A percentile compares a stretch with the other conserved stretches of the same genome.
Evolutionary conservation across 2,888 invertebrate species (phyloP).

Genomic region (Lasioglossum zephyrum): DNA sequence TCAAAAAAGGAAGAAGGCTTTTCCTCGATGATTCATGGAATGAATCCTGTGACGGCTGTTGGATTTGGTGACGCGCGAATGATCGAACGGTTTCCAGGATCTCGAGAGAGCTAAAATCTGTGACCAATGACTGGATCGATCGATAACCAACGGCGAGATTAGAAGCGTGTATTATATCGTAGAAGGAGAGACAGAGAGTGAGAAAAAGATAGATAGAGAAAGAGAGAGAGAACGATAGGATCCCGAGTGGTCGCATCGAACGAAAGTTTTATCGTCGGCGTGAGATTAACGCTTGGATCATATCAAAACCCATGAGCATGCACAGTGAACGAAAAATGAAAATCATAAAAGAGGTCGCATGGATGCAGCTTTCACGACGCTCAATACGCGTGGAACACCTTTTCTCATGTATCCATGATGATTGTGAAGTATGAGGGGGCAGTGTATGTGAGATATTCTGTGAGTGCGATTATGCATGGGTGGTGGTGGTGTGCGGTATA

Average conservation of each 20-base stretch:
- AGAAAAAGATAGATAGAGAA: not conserved
- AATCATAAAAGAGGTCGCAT: constrained; percentile 61
- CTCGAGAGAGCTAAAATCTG: constrained; percentile 49
- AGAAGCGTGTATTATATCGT: constrained; percentile 28
- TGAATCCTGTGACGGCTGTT: not conserved
- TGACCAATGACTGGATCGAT: constrained; percentile 51
- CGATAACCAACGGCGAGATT: constrained; percentile 32
- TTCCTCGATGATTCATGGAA: constrained; percentile 17
- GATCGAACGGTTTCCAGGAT: constrained; percentile 26
- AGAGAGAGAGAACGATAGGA: constrained; percentile 17
- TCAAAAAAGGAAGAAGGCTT: not conserved
- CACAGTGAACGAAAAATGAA: constrained; percentile 60
- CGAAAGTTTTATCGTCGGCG: constrained; percentile 32
- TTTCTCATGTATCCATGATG: constrained; percentile 65
- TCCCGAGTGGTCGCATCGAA: constrained; percentile 30
- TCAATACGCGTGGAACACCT: constrained; percentile 66
- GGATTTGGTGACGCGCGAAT: constrained; percentile 7
- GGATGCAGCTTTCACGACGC: constrained; percentile 70
- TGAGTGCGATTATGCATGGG: constrained; percentile 54
- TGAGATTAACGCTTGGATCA: constrained; percentile 37
- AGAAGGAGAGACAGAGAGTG: not conserved
- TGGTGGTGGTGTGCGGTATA: constrained; percentile 41
- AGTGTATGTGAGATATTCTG: constrained; percentile 64
- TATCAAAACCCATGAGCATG: constrained; percentile 72
- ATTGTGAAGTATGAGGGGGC: constrained; percentile 69